Evolutionary conservation across 2,888 invertebrate species (phyloP), one percentile per base, ranked within the genome.

Genomic region (Iphiclides podalirius): DNA sequence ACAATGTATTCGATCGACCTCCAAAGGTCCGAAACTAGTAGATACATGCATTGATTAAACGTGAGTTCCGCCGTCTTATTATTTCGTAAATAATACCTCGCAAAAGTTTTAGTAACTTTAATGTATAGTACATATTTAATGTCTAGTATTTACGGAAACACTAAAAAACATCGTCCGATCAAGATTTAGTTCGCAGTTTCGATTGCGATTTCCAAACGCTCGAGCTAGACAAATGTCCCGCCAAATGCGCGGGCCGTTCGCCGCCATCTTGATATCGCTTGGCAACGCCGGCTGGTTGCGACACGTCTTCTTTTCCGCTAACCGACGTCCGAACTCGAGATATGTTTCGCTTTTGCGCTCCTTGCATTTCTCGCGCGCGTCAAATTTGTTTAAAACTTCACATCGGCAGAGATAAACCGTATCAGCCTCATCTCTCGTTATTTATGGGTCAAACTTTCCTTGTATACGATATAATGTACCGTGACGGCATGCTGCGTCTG

Each of bases 291-390:
- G 23, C 61, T 66, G 65, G n/a, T n/a, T n/a, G n/a, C n/a, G n/a
- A n/a, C n/a, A n/a, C n/a, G n/a, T n/a, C n/a, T n/a, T n/a, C 60
- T 63, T 67, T 58, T 55, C 59, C 59, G 64, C 63, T 66, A 64
- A 52, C 57, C 44, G 39, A 47, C 53, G 51, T 60, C 62, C 62
- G 63, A 64, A 63, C 63, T 52, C 52, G 4, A 54, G 45, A 55
- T 39, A 50, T 54, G 52, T 50, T 54, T 48, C 45, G 54, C 16
- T 15, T 40, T 28, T 31, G 1, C 28, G 8, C 26, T 26, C 26
- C 6, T 20, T 26, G 40, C 20, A 41, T 48, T 36, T 38, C 31
- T 38, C 39, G 33, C 28, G 33, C 34, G 50, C 28, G 40, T 52
- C 52, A 52, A 44, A 47, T 40, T 23, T 35, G 26, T 38, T 44